A percentile compares a stretch with the other conserved stretches of the same genome.
Conservation (phyloP, 2,797 vertebrate species). For the Enteromius radiatus region DNA sequence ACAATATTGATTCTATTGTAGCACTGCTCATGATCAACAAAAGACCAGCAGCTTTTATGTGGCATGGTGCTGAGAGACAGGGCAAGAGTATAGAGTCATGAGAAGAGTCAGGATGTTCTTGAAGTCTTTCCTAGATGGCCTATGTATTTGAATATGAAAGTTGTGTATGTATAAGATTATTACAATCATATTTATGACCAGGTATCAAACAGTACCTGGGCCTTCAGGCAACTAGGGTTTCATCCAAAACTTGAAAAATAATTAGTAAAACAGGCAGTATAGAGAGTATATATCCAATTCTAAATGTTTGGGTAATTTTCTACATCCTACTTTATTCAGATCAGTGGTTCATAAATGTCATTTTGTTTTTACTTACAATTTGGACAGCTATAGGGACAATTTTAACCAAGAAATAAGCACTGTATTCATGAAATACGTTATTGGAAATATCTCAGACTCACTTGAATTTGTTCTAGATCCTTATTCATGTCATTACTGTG, state of each 20-base stretch:
- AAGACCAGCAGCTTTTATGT: slow-evolving; percentile 40
- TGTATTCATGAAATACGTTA: not conserved
- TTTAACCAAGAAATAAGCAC: not conserved
- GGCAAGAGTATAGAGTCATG: not conserved
- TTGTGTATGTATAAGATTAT: not conserved
- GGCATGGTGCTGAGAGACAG: slow-evolving; percentile 23
- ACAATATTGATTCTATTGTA: slow-evolving; percentile 36
- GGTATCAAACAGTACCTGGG: not conserved
- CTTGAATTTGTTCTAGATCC: slow-evolving; percentile 6
- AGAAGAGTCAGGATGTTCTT: slow-evolving; percentile 1
- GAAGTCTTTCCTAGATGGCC: not conserved
- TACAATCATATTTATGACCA: not conserved
- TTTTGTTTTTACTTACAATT: not conserved
- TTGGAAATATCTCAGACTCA: not conserved
- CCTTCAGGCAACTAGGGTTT: not conserved
- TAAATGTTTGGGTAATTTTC: not conserved
- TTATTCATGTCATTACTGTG: not conserved
- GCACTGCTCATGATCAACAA: slow-evolving; percentile 44
- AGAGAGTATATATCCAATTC: not conserved
- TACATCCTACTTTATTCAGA: not conserved
- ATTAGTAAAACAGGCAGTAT: not conserved
- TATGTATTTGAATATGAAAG: slow-evolving; percentile 9
- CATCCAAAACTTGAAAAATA: not conserved
- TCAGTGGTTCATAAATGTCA: not conserved
- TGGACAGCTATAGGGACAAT: not conserved